Conservation (phyloP, 1,140 invertebrate genomes). For the Phenacoccus solenopsis region DNA sequence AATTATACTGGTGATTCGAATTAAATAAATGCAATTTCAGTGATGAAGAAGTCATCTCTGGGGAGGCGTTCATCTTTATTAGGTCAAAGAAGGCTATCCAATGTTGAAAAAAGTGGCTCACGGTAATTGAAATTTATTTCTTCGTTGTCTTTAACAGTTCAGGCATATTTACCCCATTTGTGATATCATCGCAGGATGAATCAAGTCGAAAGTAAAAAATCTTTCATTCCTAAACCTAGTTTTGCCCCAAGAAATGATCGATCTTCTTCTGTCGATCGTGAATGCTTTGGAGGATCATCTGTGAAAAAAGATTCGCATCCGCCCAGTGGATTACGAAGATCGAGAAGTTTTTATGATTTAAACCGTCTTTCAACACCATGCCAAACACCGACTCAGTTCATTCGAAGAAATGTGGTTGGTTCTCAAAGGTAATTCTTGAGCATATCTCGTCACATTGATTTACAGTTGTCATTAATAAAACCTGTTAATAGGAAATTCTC, state of each 20-base stretch:
- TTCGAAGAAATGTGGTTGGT: neutral
- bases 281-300: neutral
- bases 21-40: neutral
- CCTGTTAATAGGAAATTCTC: neutral
- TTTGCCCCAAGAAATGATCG: neutral
- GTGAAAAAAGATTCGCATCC: neutral
- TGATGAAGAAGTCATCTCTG: constrained; percentile 3
- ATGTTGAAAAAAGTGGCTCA: neutral
- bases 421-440: neutral
- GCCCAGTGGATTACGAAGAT: neutral
- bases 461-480: neutral
- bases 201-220: neutral
- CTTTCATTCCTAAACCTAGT: neutral
- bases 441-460: neutral
- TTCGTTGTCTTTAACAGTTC: neutral
- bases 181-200: neutral
- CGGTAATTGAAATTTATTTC: neutral
- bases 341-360: neutral
- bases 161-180: neutral
- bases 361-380: neutral
- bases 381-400: neutral
- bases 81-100: neutral
- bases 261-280: neutral
- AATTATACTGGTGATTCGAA: too few relatives aligned
- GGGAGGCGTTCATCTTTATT: neutral